A percentile compares a stretch with the other conserved stretches of the same genome.
Evolutionary conservation across 2,888 invertebrate species (phyloP).

Genomic region (Spisula subtruncata): DNA sequence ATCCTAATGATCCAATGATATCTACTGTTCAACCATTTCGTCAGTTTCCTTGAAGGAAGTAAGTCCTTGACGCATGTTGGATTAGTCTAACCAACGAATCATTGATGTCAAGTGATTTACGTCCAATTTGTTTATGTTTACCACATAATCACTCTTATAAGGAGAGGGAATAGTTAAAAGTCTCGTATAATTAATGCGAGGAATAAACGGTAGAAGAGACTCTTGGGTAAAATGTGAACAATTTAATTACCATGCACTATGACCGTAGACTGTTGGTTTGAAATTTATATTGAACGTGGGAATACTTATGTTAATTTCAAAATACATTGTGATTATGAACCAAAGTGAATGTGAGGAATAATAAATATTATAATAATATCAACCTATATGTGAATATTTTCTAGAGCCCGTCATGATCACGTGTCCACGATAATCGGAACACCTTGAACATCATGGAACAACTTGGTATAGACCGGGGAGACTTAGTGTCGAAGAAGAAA

Average conservation of each 20-base stretch:
- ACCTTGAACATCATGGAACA: constrained; percentile 46
- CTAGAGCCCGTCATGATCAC: background rate
- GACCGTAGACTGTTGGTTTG: background rate
- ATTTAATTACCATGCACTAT: background rate
- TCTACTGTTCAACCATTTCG: background rate
- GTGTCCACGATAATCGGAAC: background rate
- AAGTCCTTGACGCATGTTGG: background rate
- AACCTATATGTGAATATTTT: background rate
- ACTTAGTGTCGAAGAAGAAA: constrained; percentile 34
- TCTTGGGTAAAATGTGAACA: background rate
- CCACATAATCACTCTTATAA: background rate
- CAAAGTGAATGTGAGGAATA: background rate
- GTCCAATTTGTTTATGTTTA: background rate
- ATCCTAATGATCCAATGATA: background rate
- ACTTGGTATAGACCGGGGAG: constrained; percentile 45
- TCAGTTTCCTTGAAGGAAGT: constrained; percentile 8
- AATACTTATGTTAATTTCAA: background rate
- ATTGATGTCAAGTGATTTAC: constrained; percentile 9
- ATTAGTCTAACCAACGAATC: constrained; percentile 6
- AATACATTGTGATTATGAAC: background rate
- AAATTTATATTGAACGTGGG: no score
- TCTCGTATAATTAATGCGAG: background rate
- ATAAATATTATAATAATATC: background rate
- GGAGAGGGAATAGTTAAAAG: background rate
- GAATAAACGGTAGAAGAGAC: background rate